phyloP scores from a whole-genome alignment of 2,113 vertebrate genomes.

The Lampris incognitus region DNA sequence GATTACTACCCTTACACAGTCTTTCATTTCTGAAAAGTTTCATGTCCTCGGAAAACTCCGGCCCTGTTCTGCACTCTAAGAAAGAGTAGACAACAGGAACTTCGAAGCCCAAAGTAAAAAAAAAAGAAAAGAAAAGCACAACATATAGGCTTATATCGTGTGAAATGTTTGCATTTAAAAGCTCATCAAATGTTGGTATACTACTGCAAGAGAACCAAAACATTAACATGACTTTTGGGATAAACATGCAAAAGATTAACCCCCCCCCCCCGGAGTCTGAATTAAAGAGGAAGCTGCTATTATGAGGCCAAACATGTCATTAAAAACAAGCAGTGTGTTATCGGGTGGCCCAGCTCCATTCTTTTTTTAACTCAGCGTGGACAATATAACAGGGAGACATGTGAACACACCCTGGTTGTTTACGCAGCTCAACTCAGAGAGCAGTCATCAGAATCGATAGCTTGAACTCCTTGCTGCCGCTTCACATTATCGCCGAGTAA shows the following conservation, averaged over 20 bases:
- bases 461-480: constrained; percentile 12
- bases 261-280: constrained; percentile 43
- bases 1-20: constrained; percentile 58
- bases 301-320: constrained; percentile 70
- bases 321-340: constrained; percentile 58
- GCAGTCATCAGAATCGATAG: constrained; percentile 31
- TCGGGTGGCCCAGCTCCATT: constrained; percentile 43
- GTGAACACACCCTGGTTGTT: constrained; percentile 67
- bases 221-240: constrained; percentile 14
- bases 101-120: constrained; percentile 9
- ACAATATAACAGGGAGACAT: constrained; percentile 58
- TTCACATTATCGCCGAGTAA: too few relatives aligned
- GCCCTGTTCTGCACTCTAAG: constrained; percentile 16
- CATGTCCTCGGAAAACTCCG: constrained; percentile 32
- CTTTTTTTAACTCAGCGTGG: constrained; percentile 71
- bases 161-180: not conserved
- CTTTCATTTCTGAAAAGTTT: constrained; percentile 49
- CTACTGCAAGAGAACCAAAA: constrained; percentile 25
- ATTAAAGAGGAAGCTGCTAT: constrained; percentile 67
- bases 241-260: constrained; percentile 45
- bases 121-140: constrained; percentile 1
- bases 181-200: constrained; percentile 31
- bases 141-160: constrained; percentile 16
- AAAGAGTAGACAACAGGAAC: constrained; percentile 27
- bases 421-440: constrained; percentile 49